These are phyloP conservation scores for Poeciliopsis prolifica DNA, from an alignment of 2,113 vertebrate genomes.

Conservation along the genomic window DNA sequence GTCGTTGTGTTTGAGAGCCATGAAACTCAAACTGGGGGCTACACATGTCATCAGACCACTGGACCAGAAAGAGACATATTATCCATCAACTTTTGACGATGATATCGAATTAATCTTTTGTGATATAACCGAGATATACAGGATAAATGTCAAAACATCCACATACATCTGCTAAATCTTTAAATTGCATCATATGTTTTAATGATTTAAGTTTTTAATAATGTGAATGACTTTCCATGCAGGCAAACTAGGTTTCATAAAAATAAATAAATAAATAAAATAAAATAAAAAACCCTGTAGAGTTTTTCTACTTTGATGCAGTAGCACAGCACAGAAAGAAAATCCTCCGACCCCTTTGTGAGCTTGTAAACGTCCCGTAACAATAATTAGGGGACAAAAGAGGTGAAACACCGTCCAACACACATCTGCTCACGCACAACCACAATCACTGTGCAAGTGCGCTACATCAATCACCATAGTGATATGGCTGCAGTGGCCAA, in stretches of 20 bases:
- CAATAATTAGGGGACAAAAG: slow-evolving; percentile 45
- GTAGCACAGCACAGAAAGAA: slow-evolving; percentile 26
- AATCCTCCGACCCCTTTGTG: slow-evolving; percentile 6
- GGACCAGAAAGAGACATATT: neutral
- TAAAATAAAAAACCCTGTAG: slow-evolving; percentile 30
- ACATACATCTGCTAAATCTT: neutral
- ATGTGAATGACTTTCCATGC: neutral
- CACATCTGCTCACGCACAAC: neutral
- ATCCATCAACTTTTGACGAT: neutral
- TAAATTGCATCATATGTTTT: neutral
- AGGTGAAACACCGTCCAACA: slow-evolving; percentile 51
- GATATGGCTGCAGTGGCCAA: slow-evolving; percentile 25
- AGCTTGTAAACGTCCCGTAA: slow-evolving; percentile 42
- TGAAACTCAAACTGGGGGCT: slow-evolving; percentile 90
- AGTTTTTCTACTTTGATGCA: slow-evolving; percentile 47
- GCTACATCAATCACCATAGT: slow-evolving; percentile 47
- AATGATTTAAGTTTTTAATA: neutral
- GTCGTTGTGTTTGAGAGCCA: slow-evolving; percentile 89
- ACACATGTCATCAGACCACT: slow-evolving; percentile 85
- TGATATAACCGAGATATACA: neutral
- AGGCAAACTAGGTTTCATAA: too few species aligned
- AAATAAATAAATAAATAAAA: slow-evolving; percentile 24
- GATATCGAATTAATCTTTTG: slow-evolving; percentile 15
- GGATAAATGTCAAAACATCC: neutral
- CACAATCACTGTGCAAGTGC: neutral